Evolutionary conservation across 2,113 vertebrate genomes (phyloP), one percentile per base, ranked within the genome.

Genomic region (Notarius quadriscutis): DNA sequence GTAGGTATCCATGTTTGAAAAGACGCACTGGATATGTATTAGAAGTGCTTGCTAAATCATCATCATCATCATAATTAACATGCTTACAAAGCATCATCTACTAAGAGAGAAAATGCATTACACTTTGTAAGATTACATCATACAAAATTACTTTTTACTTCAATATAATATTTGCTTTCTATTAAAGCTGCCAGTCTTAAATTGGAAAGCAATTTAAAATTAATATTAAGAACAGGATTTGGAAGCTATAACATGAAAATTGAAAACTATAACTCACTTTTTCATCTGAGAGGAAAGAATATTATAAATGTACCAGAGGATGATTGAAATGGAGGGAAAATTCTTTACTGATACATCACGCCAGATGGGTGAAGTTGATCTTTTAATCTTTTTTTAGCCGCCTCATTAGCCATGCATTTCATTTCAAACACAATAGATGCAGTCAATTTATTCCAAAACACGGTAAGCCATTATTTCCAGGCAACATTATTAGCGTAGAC

Each of bases 171-270:
- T 57, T 83, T 67, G 48, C 25, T 51, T 27, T 58, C 25, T 9
- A 57, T 84, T 55, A 71, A 84, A 71, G 65, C 34, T 60, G 69
- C 4, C 67, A 58, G 51, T 62, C 53, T 80, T 17, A 57, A 80
- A 58, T 83, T 72, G 78, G 8, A 48, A 72, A 86, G 88, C 50
- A 83, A 86, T 86, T 81, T 55, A 84, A 86, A 84, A 65, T 27
- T 50, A 83, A 87, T 87, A 55, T 53, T 89, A 51, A 50, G 84
- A 81, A 88, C 50, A 41, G 53, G 65, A 87, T 79, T 79, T 67
- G 82, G 57, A 83, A 89, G 80, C 30, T 41, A 41, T 41, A 41
- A 41, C 41, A 41, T 41, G 74, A 86, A 89, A 89, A 87, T 88
- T 84, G 81, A 86, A 87, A 79, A 81, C 65, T 60, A 81, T 63